Base-by-base conservation (phyloP, 1,140 invertebrate genomes). In the Tenebrio molitor region DNA sequence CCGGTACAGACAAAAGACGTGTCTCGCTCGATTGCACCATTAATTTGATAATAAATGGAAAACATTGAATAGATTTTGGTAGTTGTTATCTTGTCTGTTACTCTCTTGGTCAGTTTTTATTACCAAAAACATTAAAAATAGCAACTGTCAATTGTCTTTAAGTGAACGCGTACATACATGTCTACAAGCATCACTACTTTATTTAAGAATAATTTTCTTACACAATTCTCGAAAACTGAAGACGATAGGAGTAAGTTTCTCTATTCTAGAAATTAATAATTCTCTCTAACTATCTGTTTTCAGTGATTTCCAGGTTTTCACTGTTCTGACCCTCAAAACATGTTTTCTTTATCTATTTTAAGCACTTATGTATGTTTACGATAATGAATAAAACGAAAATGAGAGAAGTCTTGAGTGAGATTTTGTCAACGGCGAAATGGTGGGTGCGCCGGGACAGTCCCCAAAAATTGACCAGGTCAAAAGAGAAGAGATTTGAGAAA, bases 291-390 rank as follows among this genome's bases (percentile, higher is more conserved):
- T 33, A 10, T 33, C 29, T 33, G 4, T 4, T 33, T 33, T 33
- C 29, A 33, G 29, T 33, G 29, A 10, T 5, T 33, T 10, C 29
- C n/a, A n/a, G 12, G 12, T 7, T 39, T 39, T 39, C 36, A 39
- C 36, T 3, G n/a, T 39, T 39, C 12, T 39, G 42, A 12, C 42
- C 15, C 5, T 41, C 12, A 41, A n/a, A n/a, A 41, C n/a, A 14
- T n/a, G 19, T 21, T 50, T 29, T 58, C 23, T 29, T 29, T 29
- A 29, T 3, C n/a, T 15, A 58, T n/a, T n/a, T n/a, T 58, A 33
- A 29, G 50, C 50, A 58, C 23, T 58, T 58, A 58, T 58, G 50
- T 58, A 58, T 29, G 50, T 58, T 58, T 50, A 50, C 44, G 21
- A 58, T n/a, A 58, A 33, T 12, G 7, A 58, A 17, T 1, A n/a